These are phyloP conservation scores for Drosophila parthenogenetica DNA, from an alignment of 2,888 invertebrate genomes.

Conservation along the genomic window DNA sequence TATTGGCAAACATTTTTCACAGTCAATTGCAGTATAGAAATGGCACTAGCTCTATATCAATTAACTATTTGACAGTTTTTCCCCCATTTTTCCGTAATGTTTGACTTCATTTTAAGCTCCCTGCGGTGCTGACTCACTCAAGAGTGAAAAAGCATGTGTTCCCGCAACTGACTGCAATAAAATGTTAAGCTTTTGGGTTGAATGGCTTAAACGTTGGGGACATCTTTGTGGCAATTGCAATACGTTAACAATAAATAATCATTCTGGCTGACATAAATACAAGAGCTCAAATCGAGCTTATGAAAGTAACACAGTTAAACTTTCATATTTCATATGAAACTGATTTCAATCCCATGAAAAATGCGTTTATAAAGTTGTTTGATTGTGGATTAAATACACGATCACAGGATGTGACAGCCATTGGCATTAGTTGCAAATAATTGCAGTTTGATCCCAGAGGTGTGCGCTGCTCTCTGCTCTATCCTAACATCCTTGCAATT, in stretches of 20 bases:
- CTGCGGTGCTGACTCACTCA: no score
- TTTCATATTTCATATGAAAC: background rate
- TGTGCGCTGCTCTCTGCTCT: background rate
- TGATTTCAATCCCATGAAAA: slow-evolving; percentile 7
- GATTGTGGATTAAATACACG: background rate
- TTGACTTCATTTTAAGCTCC: slow-evolving; percentile 21
- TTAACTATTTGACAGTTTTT: slow-evolving; percentile 13
- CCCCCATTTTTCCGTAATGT: slow-evolving; percentile 1
- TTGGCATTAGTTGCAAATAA: slow-evolving; percentile 10
- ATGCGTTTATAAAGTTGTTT: slow-evolving; percentile 1
- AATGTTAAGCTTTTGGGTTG: slow-evolving; percentile 23
- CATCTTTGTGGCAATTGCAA: slow-evolving; percentile 22
- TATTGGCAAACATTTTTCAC: background rate
- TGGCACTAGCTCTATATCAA: slow-evolving; percentile 25
- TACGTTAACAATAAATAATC: slow-evolving; percentile 29
- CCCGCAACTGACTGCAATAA: slow-evolving; percentile 24
- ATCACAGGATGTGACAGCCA: slow-evolving; percentile 1
- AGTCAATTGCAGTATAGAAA: slow-evolving; percentile 5
- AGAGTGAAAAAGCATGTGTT: slow-evolving; percentile 20
- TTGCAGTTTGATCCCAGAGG: background rate
- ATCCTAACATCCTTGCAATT: slow-evolving; percentile 33
- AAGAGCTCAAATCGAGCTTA: background rate
- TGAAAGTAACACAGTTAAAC: background rate
- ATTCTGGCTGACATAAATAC: slow-evolving; percentile 22
- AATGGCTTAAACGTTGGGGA: slow-evolving; percentile 17